Base-by-base conservation (phyloP, 2,797 vertebrate genomes). In the Ceyx erithaca region DNA sequence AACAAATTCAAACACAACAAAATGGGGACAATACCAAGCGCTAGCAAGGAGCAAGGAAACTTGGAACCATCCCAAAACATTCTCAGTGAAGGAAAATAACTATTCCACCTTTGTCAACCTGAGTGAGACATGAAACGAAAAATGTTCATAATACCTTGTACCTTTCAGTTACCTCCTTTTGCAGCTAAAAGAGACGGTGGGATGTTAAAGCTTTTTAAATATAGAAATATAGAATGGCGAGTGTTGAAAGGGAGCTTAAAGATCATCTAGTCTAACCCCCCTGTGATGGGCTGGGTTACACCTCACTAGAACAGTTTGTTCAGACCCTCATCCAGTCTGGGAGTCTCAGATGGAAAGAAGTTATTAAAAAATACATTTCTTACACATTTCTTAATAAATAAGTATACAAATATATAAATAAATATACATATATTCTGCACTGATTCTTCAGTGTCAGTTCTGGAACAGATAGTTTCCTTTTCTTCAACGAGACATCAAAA, bases 41-140 rank as follows among this genome's bases (percentile, higher is more conserved):
- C 16, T 18, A 55, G 16, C 33, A 43, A 57, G 19, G 13, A 31
- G 5, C 14, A 7, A 43, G 7, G 9, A 75, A 71, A 77, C 12
- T 7, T 35, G 20, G 21, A 76, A 10, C 14, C 9, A 7, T 43
- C 17, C 19, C 23, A 81, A 11, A 37, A 45, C 1, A 13, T 55
- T 43, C 40, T 78, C 45, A 70, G 11, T 40, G 23, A 51, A 72
- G 28, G 15, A 52, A 2, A 22, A 31, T n/a, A 61, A 43, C 7
- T 54, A 26, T 19, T 8, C 2, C 4, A 3, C 0, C 4, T 30
- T 49, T 0, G 1, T 18, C 31, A 63, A 0, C 9, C 6, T 4
- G 41, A 8, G 5, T 26, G 11, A 76, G 30, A 69, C 20, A 62
- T 6, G 11, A 68, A 86, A 62, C 4, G 64, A 20, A 69, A 46